Base-by-base conservation (phyloP, 2,888 invertebrate species). In the Bibio marci region DNA sequence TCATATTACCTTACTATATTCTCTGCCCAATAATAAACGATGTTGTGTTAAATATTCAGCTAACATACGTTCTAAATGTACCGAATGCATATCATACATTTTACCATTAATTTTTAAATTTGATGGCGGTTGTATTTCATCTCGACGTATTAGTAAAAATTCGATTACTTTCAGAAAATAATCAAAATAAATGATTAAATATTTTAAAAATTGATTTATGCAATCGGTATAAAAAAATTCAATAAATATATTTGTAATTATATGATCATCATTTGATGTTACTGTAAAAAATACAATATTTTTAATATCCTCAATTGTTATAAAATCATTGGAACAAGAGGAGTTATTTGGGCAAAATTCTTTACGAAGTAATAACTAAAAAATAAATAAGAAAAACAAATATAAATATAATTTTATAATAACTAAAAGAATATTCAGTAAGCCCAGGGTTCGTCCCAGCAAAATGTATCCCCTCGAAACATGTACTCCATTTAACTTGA, bases 161-260 rank as follows among this genome's bases (percentile, higher is more conserved):
- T 61, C 61, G 0, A 57, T 55, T 37, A 57, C 40, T 17, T 54
- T 54, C n/a, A 62, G 39, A 41, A 54, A 62, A 41, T 59, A 50
- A 42, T 61, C 60, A 22, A 61, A 59, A 45, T 61, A 61, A 12
- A 58, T 57, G 26, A 59, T 50, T 13, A 59, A 42, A 0, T 58
- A 50, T 37, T 57, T 54, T 0, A 61, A 37, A 30, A 61, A 50
- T 11, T 46, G 43, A 38, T 58, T 50, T 1, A 57, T 50, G 0
- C 49, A 46, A n/a, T 51, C 47, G 2, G 50, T 54, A 38, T 58
- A 55, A 17, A 62, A 35, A 15, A 62, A 59, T 3, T 50, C 45
- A 15, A 61, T 38, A 27, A 61, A 55, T 12, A 47, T 46, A 17
- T 44, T 41, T 1, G 49, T 50, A 0, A 48, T 17, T 17, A 54